Base-by-base conservation (phyloP, 2,797 vertebrate species). In the Takifugu rubripes region DNA sequence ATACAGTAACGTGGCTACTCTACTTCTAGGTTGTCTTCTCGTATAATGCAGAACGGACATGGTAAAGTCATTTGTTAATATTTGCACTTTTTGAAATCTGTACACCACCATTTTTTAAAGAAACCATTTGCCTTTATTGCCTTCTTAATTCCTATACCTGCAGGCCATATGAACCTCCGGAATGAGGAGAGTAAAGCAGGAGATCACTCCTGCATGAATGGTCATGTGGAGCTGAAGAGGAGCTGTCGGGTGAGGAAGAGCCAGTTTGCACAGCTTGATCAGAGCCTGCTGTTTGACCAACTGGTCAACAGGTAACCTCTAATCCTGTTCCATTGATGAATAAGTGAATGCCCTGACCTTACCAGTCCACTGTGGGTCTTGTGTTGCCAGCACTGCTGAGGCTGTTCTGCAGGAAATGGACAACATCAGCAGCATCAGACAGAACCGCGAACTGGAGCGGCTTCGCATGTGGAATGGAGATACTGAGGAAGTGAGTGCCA, bases 321-420 rank as follows among this genome's bases (percentile, higher is more conserved):
- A 33, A 33, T 33, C 33, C 33, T 33, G 11, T 9, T 33, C 33
- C 9, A 2, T 33, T 33, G 11, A 33, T 33, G 33, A 33, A 33
- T 33, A 33, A 33, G 3, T 33, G 33, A 33, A 33, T 9, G 2
- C 33, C 7, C 10, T 67, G 16, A 40, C 9, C 46, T 58, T 53
- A 7, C 67, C 5, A 43, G 17, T 24, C 33, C 48, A 21, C 7
- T 21, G 7, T 49, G 8, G 15, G 2, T 36, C 44, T 3, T 51
- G 3, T 49, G 10, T 51, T 10, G 49, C 48, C 72, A 98, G 97
- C 84, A 99, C 97, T 77, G 97, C 97, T 10, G 97, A 99, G 87
- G 97, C 97, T 64, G 97, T 99, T 52, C 92, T 99, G 2, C 97
- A 99, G 85, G 97, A 99, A 89, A 99, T 99, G 97, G 97, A 99